Percentiles rank a stretch among this genome's conserved stretches.
Conservation (phyloP, 2,113 vertebrate species). For the Glaucomys volans region DNA sequence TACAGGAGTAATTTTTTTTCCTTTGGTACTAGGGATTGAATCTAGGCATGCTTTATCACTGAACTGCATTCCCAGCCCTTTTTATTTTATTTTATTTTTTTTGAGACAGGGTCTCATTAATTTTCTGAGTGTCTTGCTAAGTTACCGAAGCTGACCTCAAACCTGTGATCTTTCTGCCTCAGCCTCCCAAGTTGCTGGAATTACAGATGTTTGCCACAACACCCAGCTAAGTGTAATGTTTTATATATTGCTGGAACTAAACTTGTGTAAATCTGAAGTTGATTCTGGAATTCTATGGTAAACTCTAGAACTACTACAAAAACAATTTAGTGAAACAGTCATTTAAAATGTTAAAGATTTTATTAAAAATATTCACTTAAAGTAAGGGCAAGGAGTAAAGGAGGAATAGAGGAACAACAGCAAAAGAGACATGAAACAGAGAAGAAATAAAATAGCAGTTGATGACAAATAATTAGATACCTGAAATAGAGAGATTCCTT, state of each 20-base stretch:
- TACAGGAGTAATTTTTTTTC: neutral
- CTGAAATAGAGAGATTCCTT: neutral
- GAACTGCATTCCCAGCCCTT: no score
- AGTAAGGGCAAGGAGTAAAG: neutral
- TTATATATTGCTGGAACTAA: neutral
- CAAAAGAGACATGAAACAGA: neutral
- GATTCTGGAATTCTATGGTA: conserved; percentile 7
- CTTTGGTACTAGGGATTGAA: no score
- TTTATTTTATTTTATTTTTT: no score
- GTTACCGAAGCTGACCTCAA: no score
- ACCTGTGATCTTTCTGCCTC: no score
- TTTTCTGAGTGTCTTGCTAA: no score
- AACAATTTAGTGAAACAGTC: neutral
- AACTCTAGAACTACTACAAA: neutral
- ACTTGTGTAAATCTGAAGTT: conserved; percentile 42
- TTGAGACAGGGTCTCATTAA: no score
- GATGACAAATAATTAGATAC: neutral
- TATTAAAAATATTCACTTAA: conserved; percentile 22
- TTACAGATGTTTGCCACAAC: no score
- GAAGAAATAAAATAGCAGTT: neutral
- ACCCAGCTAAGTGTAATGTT: neutral
- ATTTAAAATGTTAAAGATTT: conserved; percentile 24
- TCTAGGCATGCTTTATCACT: no score
- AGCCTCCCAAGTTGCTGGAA: no score
- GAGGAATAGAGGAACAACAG: neutral